Conservation (phyloP, 2,888 invertebrate species). For the Ormyrus rosae region DNA sequence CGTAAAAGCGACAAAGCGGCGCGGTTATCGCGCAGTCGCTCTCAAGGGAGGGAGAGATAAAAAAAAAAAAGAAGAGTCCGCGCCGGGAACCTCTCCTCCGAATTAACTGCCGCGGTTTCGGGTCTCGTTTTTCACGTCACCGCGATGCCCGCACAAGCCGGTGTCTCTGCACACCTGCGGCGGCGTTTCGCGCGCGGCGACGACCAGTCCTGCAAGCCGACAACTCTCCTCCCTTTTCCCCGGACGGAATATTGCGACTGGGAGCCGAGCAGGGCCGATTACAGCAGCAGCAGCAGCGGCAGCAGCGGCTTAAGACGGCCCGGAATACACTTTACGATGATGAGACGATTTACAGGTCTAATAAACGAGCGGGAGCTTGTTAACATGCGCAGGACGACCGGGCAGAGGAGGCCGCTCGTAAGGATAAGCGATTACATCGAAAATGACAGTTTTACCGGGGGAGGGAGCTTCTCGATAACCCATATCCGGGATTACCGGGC, state of each 20-base stretch:
- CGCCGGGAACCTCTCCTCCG: constrained; percentile 25
- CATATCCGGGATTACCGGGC: constrained; percentile 67
- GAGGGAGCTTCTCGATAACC: constrained; percentile 63
- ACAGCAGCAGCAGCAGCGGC: no score
- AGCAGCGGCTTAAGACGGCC: no score
- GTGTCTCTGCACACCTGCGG: constrained; percentile 10
- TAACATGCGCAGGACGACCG: neutral
- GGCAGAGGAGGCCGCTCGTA: neutral
- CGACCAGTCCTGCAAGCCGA: no score
- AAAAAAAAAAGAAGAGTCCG: neutral
- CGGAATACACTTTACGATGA: constrained; percentile 27
- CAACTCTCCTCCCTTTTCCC: neutral
- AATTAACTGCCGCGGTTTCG: constrained; percentile 25
- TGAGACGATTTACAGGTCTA: constrained; percentile 16
- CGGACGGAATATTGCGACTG: no score
- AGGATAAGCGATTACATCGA: constrained; percentile 54
- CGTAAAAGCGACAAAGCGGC: constrained; percentile 28
- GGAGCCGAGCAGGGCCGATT: no score
- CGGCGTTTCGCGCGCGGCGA: neutral
- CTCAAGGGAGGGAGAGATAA: neutral
- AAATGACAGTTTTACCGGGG: constrained; percentile 55
- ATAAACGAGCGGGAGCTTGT: constrained; percentile 10
- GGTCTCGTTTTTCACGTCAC: constrained; percentile 8
- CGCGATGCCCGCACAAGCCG: neutral
- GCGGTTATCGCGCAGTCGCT: constrained; percentile 19